Evolutionary conservation across 2,797 vertebrate species (phyloP), one percentile per base, ranked within the genome.

Genomic region (Lerista edwardsae): DNA sequence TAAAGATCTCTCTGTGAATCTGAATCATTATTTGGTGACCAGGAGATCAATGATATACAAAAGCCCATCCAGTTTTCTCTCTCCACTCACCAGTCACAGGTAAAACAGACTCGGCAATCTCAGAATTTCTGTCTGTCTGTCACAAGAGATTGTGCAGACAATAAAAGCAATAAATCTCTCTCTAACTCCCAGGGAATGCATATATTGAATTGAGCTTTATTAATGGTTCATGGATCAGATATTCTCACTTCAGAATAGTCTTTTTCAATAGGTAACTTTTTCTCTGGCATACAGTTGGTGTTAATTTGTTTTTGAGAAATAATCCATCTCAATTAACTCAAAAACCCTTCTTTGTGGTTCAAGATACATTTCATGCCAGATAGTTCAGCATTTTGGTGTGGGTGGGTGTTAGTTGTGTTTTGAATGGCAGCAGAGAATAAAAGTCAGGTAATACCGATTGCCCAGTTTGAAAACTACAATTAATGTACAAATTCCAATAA

Each of bases 21-120:
- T 95, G 94, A 95, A 94, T 95, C 92, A 93, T 89, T 90, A 82
- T 91, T 88, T 90, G 92, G 92, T 2, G 51, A 86, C 77, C 91
- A 72, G 90, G 86, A 93, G 88, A 91, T 86, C 90, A 89, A 90
- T 93, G 91, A 94, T 92, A 86, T 91, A 93, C 59, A 84, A 87
- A 85, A 72, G 87, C 88, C 84, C 1, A 1, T 89, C 86, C 86
- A 0, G 2, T 79, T 89, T 88, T 71, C 1, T 1, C 1, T 1
- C 81, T 87, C 86, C 55, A 55, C 55, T 79, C 6, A 0, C 7
- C 0, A 83, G 86, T 91, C 86, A 80, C 82, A n/a, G 87, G 79
- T 91, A 91, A 85, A 90, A 83, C 86, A 44, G 80, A 41, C 57
- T 77, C 57, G 61, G 87, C 90, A 91, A 85, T 75, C 68, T 80